Evolutionary conservation across 2,113 vertebrate species (phyloP).

Genomic region (Ursus arctos): DNA sequence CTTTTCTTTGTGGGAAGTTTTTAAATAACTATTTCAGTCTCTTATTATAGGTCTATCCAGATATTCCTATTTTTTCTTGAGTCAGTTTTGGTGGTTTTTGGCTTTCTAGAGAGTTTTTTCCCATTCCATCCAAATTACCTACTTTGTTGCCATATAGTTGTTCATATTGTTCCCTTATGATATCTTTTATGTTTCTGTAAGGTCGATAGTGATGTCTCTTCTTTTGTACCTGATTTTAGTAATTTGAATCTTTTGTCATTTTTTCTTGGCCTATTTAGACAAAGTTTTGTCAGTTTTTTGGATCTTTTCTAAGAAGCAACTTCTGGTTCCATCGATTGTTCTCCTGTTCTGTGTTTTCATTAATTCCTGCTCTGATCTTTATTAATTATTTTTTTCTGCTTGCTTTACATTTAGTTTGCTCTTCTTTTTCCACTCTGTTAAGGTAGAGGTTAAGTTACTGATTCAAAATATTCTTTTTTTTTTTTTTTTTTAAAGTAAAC

Average conservation of each 20-base stretch:
- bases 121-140: not conserved
- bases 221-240: not conserved
- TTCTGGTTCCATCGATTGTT: not conserved
- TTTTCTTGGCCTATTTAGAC: not conserved
- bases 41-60: not conserved
- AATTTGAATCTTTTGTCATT: not conserved
- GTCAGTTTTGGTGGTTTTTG: not conserved
- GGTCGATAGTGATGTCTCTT: not conserved
- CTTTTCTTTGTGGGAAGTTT: not conserved
- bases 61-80: not conserved
- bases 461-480: not conserved
- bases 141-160: constrained; percentile 3
- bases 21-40: not conserved
- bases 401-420: not conserved
- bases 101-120: not conserved
- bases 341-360: not conserved
- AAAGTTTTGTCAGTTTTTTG: not conserved
- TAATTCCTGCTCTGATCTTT: not conserved
- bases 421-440: not conserved
- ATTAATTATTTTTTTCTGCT: not conserved
- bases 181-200: not conserved
- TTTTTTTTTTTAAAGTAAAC: not conserved
- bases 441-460: not conserved
- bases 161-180: not conserved
- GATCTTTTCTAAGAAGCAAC: not conserved